phyloP scores from a whole-genome alignment of 2,888 invertebrate species.

The Cinara cedri region DNA sequence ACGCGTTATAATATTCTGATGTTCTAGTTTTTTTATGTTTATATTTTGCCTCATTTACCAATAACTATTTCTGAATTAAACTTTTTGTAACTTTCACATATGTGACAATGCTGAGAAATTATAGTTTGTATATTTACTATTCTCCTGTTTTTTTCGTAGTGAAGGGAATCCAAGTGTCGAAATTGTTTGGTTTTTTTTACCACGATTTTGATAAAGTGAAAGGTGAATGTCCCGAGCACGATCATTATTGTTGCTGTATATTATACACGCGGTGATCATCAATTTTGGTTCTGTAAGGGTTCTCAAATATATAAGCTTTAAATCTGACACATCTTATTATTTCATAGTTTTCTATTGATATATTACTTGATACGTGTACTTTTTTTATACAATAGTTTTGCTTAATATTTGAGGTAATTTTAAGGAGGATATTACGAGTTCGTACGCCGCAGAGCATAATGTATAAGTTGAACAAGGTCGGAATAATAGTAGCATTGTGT shows the following conservation, averaged over 20 bases:
- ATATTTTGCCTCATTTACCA: not conserved
- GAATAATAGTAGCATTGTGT: not conserved
- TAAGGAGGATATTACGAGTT: not conserved
- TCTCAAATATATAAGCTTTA: constrained; percentile 24
- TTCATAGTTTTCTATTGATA: constrained; percentile 8
- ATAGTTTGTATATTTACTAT: not conserved
- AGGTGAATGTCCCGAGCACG: constrained; percentile 54
- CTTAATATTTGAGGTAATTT: constrained; percentile 12
- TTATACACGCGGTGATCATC: constrained; percentile 8
- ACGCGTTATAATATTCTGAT: too few relatives aligned
- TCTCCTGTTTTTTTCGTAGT: constrained; percentile 31
- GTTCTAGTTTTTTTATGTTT: not conserved
- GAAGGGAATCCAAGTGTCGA: constrained; percentile 49
- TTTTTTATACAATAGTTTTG: constrained; percentile 11
- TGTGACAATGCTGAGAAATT: constrained; percentile 22
- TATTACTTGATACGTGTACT: not conserved
- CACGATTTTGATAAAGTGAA: constrained; percentile 57
- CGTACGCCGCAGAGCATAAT: too few relatives aligned
- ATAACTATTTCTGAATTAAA: not conserved
- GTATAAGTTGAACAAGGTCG: not conserved
- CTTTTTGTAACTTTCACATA: constrained; percentile 40
- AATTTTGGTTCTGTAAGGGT: constrained; percentile 23
- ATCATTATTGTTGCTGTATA: constrained; percentile 45
- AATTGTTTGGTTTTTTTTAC: constrained; percentile 35
- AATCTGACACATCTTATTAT: constrained; percentile 45